Conservation (phyloP, 2,113 vertebrate genomes). For the Xiphophorus couchianus region DNA sequence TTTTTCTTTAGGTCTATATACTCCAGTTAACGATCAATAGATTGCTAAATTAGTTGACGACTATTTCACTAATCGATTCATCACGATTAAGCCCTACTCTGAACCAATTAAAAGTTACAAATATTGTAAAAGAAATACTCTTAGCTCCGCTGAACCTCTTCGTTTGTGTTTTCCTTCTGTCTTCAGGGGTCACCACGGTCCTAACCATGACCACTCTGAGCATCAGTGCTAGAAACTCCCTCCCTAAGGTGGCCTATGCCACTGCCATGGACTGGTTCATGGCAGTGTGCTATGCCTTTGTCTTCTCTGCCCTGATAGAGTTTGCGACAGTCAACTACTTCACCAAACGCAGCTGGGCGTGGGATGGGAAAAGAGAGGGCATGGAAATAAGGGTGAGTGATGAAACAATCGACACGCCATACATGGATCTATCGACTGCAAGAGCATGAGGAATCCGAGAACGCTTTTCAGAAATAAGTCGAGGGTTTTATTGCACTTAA, state of each 20-base stretch:
- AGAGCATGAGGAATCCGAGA: background rate
- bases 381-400: slow-evolving; percentile 93
- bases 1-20: too few species aligned
- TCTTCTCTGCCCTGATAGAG: slow-evolving; percentile 99
- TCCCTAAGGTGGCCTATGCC: slow-evolving; percentile 98
- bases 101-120: background rate
- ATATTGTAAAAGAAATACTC: background rate
- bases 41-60: too few species aligned
- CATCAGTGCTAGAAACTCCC: slow-evolving; percentile 98
- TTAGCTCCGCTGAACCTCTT: background rate
- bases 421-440: background rate
- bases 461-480: background rate
- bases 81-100: background rate
- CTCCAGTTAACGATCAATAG: too few species aligned
- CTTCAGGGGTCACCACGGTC: slow-evolving; percentile 96
- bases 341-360: slow-evolving; percentile 99
- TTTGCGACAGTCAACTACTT: slow-evolving; percentile 99
- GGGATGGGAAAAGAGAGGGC: slow-evolving; percentile 98
- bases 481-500: too few species aligned
- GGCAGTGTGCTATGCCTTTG: slow-evolving; percentile 99
- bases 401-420: background rate
- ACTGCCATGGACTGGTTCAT: slow-evolving; percentile 99
- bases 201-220: slow-evolving; percentile 99
- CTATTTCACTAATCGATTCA: too few species aligned
- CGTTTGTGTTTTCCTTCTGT: slow-evolving; percentile 45